Conservation (phyloP, 2,113 vertebrate species). For the Notiomystis cincta region DNA sequence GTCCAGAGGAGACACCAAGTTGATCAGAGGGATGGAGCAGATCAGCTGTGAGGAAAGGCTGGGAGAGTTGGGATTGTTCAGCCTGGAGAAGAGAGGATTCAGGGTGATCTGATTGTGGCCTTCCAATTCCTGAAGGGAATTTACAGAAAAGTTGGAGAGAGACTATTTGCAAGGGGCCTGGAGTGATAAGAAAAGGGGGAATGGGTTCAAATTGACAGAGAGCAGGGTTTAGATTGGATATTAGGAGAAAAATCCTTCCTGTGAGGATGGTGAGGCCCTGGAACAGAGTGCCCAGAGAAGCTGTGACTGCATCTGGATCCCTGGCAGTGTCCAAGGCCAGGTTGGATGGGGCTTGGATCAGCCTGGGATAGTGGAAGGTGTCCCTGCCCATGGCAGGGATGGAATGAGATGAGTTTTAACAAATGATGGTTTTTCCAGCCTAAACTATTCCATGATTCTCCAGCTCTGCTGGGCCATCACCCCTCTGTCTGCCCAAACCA, state of each 20-base stretch:
- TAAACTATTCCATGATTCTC: background rate
- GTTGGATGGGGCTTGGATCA: background rate
- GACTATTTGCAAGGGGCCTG: background rate
- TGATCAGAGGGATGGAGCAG: background rate
- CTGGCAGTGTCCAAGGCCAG: background rate
- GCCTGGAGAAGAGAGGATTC: background rate
- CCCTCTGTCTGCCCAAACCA: background rate
- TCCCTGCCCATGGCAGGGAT: background rate
- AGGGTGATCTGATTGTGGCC: background rate
- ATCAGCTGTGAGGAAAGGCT: background rate
- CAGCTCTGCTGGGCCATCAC: background rate
- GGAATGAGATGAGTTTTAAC: background rate
- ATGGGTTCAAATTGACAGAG: background rate
- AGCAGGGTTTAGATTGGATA: background rate
- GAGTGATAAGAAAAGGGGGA: background rate
- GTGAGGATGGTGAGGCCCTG: background rate
- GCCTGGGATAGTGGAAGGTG: rapidly evolving
- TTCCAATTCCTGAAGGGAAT: background rate
- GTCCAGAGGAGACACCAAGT: background rate
- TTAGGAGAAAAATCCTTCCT: background rate
- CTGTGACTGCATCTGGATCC: background rate
- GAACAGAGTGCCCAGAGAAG: background rate
- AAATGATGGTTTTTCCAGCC: background rate
- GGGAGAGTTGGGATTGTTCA: background rate
- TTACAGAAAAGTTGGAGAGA: background rate